Percentiles rank a stretch among this genome's conserved stretches.
Evolutionary conservation across 2,888 invertebrate genomes (phyloP).

Genomic region (Corythucha ciliata): DNA sequence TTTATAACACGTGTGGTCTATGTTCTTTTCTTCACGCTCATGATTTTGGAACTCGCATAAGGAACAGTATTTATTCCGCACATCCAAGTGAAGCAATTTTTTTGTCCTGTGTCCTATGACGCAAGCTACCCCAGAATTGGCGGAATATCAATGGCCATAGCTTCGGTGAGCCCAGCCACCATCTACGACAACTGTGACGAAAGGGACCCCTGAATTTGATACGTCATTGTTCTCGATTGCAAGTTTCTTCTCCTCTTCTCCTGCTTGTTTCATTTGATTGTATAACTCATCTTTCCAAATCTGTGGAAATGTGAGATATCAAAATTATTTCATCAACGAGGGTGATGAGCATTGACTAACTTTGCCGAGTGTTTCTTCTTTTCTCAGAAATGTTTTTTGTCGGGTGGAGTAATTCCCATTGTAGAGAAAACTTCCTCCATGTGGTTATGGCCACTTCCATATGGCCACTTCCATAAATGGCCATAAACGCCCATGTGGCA

Average conservation of each 20-base stretch:
- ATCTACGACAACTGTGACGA: constrained; percentile 1
- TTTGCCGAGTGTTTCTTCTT: neutral
- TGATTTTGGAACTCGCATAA: constrained; percentile 23
- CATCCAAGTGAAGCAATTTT: constrained; percentile 37
- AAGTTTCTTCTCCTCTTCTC: neutral
- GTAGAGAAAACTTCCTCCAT: constrained; percentile 3
- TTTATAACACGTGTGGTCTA: constrained; percentile 38
- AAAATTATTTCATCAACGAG: too few species aligned
- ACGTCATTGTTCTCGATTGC: neutral
- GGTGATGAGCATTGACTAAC: neutral
- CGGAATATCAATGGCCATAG: neutral
- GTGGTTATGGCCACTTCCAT: neutral
- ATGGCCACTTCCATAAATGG: too few species aligned
- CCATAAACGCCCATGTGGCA: too few species aligned
- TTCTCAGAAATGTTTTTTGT: neutral
- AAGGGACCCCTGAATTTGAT: neutral
- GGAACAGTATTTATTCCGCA: constrained; percentile 38
- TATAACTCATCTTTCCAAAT: neutral
- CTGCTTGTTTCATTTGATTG: neutral
- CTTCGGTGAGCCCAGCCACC: neutral
- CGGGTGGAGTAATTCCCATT: neutral
- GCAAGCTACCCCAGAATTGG: neutral
- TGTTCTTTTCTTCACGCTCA: neutral
- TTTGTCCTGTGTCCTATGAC: constrained; percentile 25
- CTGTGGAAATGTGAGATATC: too few species aligned